Conservation (phyloP, 2,888 invertebrate genomes). For the Orthonychiurus folsomi region DNA sequence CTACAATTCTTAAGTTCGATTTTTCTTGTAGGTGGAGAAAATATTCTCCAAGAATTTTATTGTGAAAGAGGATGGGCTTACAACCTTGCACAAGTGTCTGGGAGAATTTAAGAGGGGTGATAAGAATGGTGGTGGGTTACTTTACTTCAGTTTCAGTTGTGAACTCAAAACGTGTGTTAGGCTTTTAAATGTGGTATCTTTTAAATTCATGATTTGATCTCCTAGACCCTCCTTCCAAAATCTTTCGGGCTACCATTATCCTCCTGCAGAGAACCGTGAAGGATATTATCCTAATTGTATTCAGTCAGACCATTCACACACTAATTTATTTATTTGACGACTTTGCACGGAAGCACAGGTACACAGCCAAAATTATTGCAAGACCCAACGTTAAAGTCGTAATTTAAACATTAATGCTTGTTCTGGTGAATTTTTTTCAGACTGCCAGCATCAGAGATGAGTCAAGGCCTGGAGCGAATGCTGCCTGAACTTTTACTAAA, state of each 20-base stretch:
- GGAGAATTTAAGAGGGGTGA: conserved; percentile 41
- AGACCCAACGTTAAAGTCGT: no score
- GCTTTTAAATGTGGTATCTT: no score
- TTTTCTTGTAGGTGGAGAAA: conserved; percentile 62
- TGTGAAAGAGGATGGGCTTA: conserved; percentile 80
- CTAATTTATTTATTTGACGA: conserved; percentile 70
- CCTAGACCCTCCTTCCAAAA: conserved; percentile 38
- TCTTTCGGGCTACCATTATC: conserved; percentile 61
- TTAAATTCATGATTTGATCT: no score
- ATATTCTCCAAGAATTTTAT: conserved; percentile 83
- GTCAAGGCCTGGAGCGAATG: conserved; percentile 70
- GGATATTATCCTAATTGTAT: conserved; percentile 82
- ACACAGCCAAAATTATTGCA: conserved; percentile 24
- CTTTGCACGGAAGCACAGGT: conserved; percentile 68
- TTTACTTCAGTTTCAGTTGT: background rate
- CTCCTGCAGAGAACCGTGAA: conserved; percentile 68
- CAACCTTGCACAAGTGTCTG: conserved; percentile 55
- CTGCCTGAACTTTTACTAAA: conserved; percentile 74
- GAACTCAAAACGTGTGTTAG: no score
- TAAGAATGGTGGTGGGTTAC: conserved; percentile 33
- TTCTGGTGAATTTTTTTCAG: conserved; percentile 45
- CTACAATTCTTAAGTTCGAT: background rate
- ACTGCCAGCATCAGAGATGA: conserved; percentile 71
- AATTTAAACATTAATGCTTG: conserved; percentile 6
- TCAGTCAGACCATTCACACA: conserved; percentile 72